Conservation (phyloP, 2,113 vertebrate species). For the Phalacrocorax aristotelis region DNA sequence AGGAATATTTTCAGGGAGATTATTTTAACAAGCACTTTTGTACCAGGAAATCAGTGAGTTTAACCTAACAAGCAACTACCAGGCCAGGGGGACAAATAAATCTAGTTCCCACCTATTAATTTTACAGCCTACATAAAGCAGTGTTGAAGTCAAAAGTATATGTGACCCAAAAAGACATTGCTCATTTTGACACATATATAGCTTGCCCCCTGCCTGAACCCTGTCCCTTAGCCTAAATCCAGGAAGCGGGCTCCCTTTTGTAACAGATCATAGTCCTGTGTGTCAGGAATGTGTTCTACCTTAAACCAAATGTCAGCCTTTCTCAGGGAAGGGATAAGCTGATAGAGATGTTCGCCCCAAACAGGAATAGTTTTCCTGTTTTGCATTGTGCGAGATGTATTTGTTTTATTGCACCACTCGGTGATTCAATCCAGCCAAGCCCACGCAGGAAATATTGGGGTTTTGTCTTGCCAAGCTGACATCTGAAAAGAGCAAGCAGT, state of each 20-base stretch:
- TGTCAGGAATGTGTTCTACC: not conserved
- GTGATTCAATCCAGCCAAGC: not conserved
- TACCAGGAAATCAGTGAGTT: constrained; percentile 88
- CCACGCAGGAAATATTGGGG: not conserved
- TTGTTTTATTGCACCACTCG: not conserved
- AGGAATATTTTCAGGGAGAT: constrained; percentile 71
- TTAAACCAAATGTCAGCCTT: not conserved
- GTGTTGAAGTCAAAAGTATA: constrained; percentile 79
- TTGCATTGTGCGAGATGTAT: not conserved
- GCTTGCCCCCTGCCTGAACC: constrained; percentile 78
- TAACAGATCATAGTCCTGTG: constrained; percentile 20
- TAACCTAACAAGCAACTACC: constrained; percentile 87
- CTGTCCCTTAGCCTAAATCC: constrained; percentile 74
- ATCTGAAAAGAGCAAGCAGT: not conserved
- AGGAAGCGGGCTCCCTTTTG: constrained; percentile 67
- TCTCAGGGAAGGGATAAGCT: not conserved
- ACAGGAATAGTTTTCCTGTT: not conserved
- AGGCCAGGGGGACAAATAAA: constrained; percentile 82
- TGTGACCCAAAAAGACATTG: constrained; percentile 77
- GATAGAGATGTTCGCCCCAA: not conserved
- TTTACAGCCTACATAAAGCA: constrained; percentile 78
- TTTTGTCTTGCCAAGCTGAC: not conserved
- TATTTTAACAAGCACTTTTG: constrained; percentile 83
- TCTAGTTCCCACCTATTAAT: constrained; percentile 87
- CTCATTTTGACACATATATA: constrained; percentile 80